Percentiles rank a stretch among this genome's conserved stretches.
Conservation (phyloP, 1,140 invertebrate genomes). For the Brachionus angularis region DNA sequence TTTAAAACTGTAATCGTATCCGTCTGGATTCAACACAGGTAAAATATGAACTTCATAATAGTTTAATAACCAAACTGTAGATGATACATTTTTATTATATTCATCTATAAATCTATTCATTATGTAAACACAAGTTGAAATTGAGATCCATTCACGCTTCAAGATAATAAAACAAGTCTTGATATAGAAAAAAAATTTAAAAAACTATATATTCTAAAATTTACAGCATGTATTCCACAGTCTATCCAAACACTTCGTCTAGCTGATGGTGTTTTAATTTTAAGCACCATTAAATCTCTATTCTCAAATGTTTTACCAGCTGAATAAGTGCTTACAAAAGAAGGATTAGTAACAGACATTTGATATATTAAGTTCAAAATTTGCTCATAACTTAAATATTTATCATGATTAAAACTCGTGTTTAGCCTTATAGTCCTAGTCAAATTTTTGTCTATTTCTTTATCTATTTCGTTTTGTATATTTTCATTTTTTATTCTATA, state of each 20-base stretch:
- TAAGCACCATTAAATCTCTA: not conserved
- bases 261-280: not conserved
- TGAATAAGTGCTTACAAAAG: slow-evolving; percentile 16
- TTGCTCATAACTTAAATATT: not conserved
- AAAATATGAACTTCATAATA: slow-evolving; percentile 41
- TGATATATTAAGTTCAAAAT: not conserved
- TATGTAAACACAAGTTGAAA: slow-evolving; percentile 36
- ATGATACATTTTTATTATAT: slow-evolving; percentile 5
- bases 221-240: slow-evolving; percentile 41
- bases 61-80: slow-evolving; percentile 6
- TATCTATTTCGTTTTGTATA: not conserved
- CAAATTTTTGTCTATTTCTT: not conserved
- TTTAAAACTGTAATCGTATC: slow-evolving; percentile 12
- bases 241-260: slow-evolving; percentile 37
- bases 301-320: slow-evolving; percentile 8
- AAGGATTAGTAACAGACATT: not conserved
- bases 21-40: slow-evolving; percentile 43
- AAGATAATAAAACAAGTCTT: too few relatives aligned
- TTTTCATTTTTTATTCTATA: slow-evolving; percentile 2
- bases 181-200: not conserved
- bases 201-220: not conserved
- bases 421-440: not conserved
- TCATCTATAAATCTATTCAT: slow-evolving; percentile 16
- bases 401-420: not conserved
- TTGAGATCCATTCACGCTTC: slow-evolving; percentile 42